phyloP scores from a whole-genome alignment of 2,888 invertebrate genomes.

The Drosophila leonis region DNA sequence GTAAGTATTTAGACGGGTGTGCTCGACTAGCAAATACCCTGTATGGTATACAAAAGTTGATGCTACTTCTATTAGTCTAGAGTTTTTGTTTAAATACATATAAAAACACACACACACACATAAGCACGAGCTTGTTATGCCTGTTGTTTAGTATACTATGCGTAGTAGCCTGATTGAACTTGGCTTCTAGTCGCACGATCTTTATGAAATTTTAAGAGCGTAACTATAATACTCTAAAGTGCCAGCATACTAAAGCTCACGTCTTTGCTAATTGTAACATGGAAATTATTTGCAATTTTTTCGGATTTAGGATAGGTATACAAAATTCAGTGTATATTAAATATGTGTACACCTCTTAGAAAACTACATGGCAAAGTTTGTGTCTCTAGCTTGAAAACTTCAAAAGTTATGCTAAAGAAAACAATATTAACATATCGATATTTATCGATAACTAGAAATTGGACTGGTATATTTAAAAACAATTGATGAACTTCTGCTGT shows the following conservation, averaged over 20 bases:
- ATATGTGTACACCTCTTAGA: background rate
- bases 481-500: too few relatives aligned
- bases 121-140: too few relatives aligned
- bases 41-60: background rate
- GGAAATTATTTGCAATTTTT: background rate
- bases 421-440: background rate
- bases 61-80: too few relatives aligned
- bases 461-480: too few relatives aligned
- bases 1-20: constrained; percentile 49
- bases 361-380: background rate
- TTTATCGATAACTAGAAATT: background rate
- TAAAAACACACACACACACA: background rate
- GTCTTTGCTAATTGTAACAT: background rate
- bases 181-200: background rate
- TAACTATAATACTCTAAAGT: background rate
- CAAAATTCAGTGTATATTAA: background rate
- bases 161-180: background rate
- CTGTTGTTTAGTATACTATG: too few relatives aligned
- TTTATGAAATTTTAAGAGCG: background rate
- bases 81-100: background rate
- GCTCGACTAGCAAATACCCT: background rate
- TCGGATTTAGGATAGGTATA: background rate
- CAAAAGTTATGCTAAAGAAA: background rate
- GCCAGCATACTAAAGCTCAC: background rate
- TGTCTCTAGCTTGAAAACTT: background rate